Evolutionary conservation across 35 echinoderm and acorn worm genomes (phyloP).

Genomic region (Acanthaster planci): DNA sequence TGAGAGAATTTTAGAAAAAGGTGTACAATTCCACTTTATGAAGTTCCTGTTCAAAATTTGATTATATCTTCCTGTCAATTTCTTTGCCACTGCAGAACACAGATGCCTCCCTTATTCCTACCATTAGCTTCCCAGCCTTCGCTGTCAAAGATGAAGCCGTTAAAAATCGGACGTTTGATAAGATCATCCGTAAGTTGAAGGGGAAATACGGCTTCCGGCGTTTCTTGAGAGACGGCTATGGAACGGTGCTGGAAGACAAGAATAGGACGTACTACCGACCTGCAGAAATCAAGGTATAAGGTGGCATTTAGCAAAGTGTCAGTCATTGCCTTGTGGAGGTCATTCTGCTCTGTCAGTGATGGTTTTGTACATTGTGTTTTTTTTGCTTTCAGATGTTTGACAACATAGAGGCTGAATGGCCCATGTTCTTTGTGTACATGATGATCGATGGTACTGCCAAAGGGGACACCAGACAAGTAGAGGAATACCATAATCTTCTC

Average conservation of each 20-base stretch:
- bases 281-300: slow-evolving; percentile 89
- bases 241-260: slow-evolving; percentile 83
- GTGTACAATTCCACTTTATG: no score
- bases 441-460: slow-evolving; percentile 88
- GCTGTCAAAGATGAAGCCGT: slow-evolving; percentile 64
- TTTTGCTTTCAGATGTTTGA: slow-evolving; percentile 77
- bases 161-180: slow-evolving; percentile 48
- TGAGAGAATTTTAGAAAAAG: no score
- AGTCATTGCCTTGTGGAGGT: no score
- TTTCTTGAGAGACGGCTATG: slow-evolving; percentile 87
- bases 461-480: slow-evolving; percentile 64
- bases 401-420: slow-evolving; percentile 80
- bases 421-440: slow-evolving; percentile 90
- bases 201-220: slow-evolving; percentile 84
- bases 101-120: slow-evolving; percentile 86
- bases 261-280: slow-evolving; percentile 87
- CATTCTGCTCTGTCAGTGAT: no score
- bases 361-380: background rate
- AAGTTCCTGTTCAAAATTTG: no score
- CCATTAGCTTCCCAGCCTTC: slow-evolving; percentile 92
- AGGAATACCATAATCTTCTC: slow-evolving; percentile 71
- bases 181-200: slow-evolving; percentile 75
- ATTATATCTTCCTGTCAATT: background rate
- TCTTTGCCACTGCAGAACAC: slow-evolving; percentile 66
- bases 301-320: no score